Base-by-base conservation (phyloP, 1,140 invertebrate genomes). In the Zaprionus nigranus region DNA sequence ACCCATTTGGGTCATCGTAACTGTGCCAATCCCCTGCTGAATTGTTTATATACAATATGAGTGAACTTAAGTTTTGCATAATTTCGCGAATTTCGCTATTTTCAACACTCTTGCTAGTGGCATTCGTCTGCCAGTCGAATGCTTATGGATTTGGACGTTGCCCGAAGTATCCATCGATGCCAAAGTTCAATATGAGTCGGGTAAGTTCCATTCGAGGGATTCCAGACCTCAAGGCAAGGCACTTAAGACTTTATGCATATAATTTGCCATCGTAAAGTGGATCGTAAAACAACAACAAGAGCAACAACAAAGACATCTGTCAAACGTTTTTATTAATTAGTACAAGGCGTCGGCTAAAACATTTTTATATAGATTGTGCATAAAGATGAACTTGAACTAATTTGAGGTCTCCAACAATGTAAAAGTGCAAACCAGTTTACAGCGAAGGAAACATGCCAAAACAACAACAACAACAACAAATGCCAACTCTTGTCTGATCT, bases 141-240 rank as follows among this genome's bases (percentile, higher is more conserved):
- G 92, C 78, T 36, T 90, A 92, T 69, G 94, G 94, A 38, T 93
- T 95, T 40, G 95, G 95, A 67, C 93, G 93, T 83, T 95, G 95
- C 91, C 95, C 95, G 11, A 93, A 94, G 62, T 94, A 95, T 81
- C 93, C 93, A 70, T 93, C 94, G 75, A 93, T 95, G 83, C 93
- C 94, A 28, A 93, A 95, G 91, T 95, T 95, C 78, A 94, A 95
- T 79, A 93, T 95, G 71, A 93, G 92, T 62, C 93, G 91, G 90
- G 95, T 95, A 90, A 94, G 93, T 93, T 49, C 15, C 49, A 36
- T 46, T 49, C 38, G 12, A 46, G 40, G 40, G 24, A 61, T 61
- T 24, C 15, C 22, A 26, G 40, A 12, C 7, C 36, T 11, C 13
- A 34, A 63, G 57, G 24, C 30, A 64, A 54, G 38, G 20, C 38